Percentiles rank a stretch among this genome's conserved stretches.
Conservation (phyloP, 2,113 vertebrate genomes). For the Stegastes partitus region DNA sequence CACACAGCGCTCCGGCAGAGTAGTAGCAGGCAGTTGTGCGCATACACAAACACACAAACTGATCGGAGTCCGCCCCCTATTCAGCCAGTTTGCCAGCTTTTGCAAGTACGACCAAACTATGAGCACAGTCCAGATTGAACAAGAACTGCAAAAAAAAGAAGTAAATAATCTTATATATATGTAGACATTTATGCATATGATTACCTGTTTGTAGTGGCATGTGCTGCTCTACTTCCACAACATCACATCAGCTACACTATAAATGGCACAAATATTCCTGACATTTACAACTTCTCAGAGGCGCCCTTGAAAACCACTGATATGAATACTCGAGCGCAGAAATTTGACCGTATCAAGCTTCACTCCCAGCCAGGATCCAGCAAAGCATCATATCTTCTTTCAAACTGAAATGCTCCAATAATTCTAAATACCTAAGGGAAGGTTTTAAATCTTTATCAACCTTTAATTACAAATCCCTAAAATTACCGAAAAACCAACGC, state of each 20-base stretch:
- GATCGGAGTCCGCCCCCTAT: background rate
- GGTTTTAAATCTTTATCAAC: constrained; percentile 15
- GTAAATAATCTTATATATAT: background rate
- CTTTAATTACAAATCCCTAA: constrained; percentile 32
- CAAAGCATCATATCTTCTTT: background rate
- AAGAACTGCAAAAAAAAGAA: background rate
- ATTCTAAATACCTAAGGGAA: background rate
- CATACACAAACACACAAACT: constrained; percentile 6
- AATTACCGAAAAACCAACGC: constrained; percentile 15
- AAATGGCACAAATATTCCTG: background rate
- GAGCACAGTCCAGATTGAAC: background rate
- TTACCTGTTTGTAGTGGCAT: background rate
- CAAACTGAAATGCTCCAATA: background rate
- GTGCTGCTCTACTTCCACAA: background rate
- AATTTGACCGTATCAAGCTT: background rate
- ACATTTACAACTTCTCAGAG: background rate
- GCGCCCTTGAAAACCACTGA: background rate
- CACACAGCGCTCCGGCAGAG: constrained; percentile 26
- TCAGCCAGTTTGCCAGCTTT: constrained; percentile 8
- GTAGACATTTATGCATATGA: background rate
- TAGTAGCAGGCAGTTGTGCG: background rate
- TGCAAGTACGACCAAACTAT: constrained; percentile 6
- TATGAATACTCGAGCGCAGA: background rate
- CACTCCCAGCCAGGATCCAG: background rate
- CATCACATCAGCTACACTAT: background rate